These are phyloP conservation scores for Microvelia longipes DNA, from an alignment of 1,140 invertebrate species.

Conservation along the genomic window DNA sequence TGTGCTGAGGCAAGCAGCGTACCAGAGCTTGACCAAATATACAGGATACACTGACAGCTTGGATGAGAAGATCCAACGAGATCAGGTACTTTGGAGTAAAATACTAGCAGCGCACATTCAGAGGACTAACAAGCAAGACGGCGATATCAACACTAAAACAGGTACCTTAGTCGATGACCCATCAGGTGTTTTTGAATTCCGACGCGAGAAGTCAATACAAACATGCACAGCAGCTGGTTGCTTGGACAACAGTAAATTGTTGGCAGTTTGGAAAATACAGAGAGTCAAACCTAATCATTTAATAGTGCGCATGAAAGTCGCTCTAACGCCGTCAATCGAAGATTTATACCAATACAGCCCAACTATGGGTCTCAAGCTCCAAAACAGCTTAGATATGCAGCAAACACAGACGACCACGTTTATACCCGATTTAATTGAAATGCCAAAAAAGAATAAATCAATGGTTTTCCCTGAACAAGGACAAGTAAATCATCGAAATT, in stretches of 20 bases:
- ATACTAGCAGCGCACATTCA: conserved; percentile 12
- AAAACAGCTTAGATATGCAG: neutral
- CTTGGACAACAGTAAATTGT: conserved; percentile 5
- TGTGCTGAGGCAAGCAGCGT: conserved; percentile 17
- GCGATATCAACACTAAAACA: conserved; percentile 7
- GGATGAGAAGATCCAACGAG: conserved; percentile 16
- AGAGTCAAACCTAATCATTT: conserved; percentile 12
- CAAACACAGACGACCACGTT: neutral
- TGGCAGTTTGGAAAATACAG: conserved; percentile 18
- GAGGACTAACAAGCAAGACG: neutral
- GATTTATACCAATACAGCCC: conserved; percentile 17
- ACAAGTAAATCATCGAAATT: neutral
- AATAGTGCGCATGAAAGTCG: conserved; percentile 15
- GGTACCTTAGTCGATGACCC: conserved; percentile 10
- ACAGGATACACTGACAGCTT: conserved; percentile 16
- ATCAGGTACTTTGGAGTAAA: conserved; percentile 17
- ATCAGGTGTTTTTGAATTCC: conserved; percentile 13
- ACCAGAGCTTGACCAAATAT: conserved; percentile 16
- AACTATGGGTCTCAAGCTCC: conserved; percentile 14
- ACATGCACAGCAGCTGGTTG: conserved; percentile 9
- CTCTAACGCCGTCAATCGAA: conserved; percentile 10
- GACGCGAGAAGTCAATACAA: conserved; percentile 10
- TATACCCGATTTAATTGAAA: neutral
- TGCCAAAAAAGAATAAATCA: neutral
- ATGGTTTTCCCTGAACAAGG: neutral